Conservation (phyloP, 1,140 invertebrate genomes). For the Phymastichus coffea region DNA sequence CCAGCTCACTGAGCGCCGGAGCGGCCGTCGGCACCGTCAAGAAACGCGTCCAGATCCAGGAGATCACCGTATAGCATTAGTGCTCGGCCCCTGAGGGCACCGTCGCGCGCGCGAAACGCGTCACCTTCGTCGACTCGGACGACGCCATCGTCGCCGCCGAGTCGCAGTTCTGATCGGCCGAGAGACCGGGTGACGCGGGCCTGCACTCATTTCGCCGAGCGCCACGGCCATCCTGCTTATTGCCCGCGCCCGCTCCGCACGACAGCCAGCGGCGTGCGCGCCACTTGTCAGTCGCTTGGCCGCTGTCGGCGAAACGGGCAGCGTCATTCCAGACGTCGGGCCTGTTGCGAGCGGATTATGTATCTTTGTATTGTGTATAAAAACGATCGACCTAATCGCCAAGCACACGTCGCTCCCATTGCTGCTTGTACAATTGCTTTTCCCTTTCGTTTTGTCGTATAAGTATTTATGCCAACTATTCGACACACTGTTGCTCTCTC, state of each 20-base stretch:
- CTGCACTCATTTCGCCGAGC: too few species aligned
- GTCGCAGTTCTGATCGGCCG: conserved; percentile 41
- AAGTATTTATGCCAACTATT: conserved; percentile 17
- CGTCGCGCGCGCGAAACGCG: conserved; percentile 43
- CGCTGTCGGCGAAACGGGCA: too few species aligned
- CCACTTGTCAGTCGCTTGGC: too few species aligned
- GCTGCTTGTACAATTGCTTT: conserved; percentile 27
- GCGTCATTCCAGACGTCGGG: too few species aligned
- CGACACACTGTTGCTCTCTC: conserved; percentile 18
- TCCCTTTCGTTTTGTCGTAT: conserved; percentile 15
- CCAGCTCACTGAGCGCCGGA: conserved; percentile 53
- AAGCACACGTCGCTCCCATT: too few species aligned
- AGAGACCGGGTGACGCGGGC: not conserved
- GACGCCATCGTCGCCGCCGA: conserved; percentile 43
- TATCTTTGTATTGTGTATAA: conserved; percentile 23
- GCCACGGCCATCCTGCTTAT: too few species aligned
- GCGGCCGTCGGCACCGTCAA: too few species aligned
- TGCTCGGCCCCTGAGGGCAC: conserved; percentile 55
- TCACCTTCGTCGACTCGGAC: conserved; percentile 49
- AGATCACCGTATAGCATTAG: conserved; percentile 66
- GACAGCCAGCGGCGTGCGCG: not conserved
- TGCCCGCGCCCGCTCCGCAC: not conserved
- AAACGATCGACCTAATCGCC: too few species aligned
- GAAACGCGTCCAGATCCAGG: conserved; percentile 68
- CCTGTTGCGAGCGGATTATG: not conserved